Evolutionary conservation across 2,113 vertebrate genomes (phyloP), one percentile per base, ranked within the genome.

Genomic region (Ciconia stormi): DNA sequence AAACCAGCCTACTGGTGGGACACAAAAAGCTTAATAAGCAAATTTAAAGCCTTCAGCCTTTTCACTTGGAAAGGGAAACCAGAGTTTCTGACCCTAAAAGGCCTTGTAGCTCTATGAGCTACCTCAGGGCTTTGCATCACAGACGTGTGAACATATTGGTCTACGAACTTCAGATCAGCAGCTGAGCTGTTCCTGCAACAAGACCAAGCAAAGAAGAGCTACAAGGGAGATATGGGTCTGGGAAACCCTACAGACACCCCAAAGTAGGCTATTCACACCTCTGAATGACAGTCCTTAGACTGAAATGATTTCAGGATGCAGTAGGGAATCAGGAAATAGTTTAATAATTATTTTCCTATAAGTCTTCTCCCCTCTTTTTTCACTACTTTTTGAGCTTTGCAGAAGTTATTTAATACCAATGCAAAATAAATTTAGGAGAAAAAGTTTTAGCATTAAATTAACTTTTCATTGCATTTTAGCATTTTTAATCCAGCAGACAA

Each of bases 401-500:
- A 67, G 40, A 85, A 95, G 26, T 82, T 96, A 80, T 84, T 97
- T 91, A 93, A 91, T 83, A 94, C 66, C 65, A 88, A 87, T n/a
- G 10, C 29, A 87, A 97, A 97, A 96, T 83, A 95, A 93, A 97
- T 95, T 78, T 42, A 69, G 56, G n/a, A 44, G 38, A 2, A 65
- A 87, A 86, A 95, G 84, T 94, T 96, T 89, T 82, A 92, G 46
- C 62, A 95, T 94, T 94, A 97, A 90, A 96, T 91, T 96, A 95
- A 93, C 90, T 97, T 97, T 96, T 96, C 69, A 96, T 97, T 95
- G 82, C 77, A 82, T 97, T 97, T 98, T 95, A 97, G 89, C 95
- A 98, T 97, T 97, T 97, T 97, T 97, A 98, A 98, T 97, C 78
- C 93, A 96, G 32, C 86, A 83, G 83, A 92, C 93, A 95, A 93